Evolutionary conservation across 2,888 invertebrate species (phyloP).

Genomic region (Leptopilina drosophilae): DNA sequence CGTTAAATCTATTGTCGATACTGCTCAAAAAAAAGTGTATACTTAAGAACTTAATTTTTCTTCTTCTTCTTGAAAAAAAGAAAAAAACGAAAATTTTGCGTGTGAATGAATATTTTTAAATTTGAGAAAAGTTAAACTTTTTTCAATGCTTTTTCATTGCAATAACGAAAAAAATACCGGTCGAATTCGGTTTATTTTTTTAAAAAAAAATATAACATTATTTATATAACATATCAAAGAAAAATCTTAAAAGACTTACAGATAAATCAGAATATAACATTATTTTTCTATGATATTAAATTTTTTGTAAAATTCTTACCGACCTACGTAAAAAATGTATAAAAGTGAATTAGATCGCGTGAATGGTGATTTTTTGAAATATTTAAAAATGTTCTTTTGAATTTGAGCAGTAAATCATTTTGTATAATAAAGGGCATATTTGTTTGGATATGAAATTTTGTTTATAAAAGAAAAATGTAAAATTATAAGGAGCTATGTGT

Average conservation of each 20-base stretch:
- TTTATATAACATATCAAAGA: background rate
- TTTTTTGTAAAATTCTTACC: background rate
- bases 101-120: background rate
- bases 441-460: constrained; percentile 4
- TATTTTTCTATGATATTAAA: background rate
- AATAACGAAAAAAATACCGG: background rate
- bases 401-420: constrained; percentile 8
- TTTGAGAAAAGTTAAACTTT: background rate
- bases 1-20: background rate
- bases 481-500: background rate
- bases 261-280: background rate
- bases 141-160: background rate
- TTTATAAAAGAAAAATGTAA: background rate
- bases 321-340: background rate
- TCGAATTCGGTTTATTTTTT: background rate
- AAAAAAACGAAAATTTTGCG: background rate
- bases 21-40: background rate
- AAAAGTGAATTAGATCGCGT: background rate
- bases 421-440: constrained; percentile 24
- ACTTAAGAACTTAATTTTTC: background rate
- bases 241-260: background rate
- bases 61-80: background rate
- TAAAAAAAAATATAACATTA: background rate
- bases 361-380: background rate
- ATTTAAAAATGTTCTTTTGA: background rate